Conservation (phyloP, 2,888 invertebrate genomes). For the Apodemia mormo region DNA sequence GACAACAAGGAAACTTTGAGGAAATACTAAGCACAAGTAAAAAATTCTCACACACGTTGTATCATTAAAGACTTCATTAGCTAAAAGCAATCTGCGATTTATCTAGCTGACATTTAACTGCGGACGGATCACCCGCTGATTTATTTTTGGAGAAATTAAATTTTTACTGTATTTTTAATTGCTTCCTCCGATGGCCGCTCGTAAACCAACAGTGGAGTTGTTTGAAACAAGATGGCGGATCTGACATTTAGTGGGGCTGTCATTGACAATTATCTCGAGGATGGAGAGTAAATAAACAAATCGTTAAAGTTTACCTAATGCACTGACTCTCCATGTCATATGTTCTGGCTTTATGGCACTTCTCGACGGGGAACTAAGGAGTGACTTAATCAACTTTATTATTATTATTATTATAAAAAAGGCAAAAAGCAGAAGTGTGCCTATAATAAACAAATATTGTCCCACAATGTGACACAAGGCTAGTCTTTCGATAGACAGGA, state of each 20-base stretch:
- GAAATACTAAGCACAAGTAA: too few relatives aligned
- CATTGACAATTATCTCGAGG: slow-evolving; percentile 41
- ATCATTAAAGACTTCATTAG: slow-evolving; percentile 14
- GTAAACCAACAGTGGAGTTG: slow-evolving; percentile 41
- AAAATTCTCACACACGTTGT: not conserved
- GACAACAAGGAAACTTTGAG: too few relatives aligned
- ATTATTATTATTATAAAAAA: too few relatives aligned
- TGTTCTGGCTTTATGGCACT: not conserved
- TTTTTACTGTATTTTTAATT: slow-evolving; percentile 62
- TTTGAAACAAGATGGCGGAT: slow-evolving; percentile 38
- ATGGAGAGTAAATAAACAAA: slow-evolving; percentile 60
- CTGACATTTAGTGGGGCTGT: slow-evolving; percentile 41
- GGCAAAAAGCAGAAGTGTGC: too few relatives aligned
- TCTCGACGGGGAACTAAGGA: too few relatives aligned
- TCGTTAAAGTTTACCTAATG: slow-evolving; percentile 46
- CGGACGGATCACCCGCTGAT: slow-evolving; percentile 41
- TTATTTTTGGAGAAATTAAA: slow-evolving; percentile 49
- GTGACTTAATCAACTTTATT: too few relatives aligned
- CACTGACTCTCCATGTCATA: not conserved
- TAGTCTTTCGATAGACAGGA: too few relatives aligned
- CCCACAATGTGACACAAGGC: too few relatives aligned
- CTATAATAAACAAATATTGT: too few relatives aligned
- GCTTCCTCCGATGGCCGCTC: slow-evolving; percentile 56
- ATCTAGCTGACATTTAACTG: slow-evolving; percentile 43
- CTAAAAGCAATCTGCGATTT: slow-evolving; percentile 17